phyloP scores from a whole-genome alignment of 2,888 invertebrate genomes.

The Cephus nigrinus region DNA sequence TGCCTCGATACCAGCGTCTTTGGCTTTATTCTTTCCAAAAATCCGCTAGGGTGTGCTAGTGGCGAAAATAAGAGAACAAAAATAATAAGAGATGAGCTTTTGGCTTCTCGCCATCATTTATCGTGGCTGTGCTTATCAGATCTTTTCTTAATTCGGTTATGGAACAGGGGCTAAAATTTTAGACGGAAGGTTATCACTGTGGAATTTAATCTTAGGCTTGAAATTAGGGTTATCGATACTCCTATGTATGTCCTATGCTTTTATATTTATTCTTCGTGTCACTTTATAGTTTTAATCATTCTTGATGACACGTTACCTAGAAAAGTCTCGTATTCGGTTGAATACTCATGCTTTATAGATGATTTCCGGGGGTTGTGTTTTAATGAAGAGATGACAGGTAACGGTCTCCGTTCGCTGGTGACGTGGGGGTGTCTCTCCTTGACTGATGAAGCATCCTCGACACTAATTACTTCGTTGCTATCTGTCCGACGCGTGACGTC shows the following conservation, averaged over 20 bases:
- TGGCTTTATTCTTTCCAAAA: slow-evolving; percentile 36
- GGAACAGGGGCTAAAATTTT: neutral
- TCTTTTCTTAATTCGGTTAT: neutral
- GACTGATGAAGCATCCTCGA: slow-evolving; percentile 57
- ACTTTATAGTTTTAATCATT: neutral
- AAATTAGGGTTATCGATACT: neutral
- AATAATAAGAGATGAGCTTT: slow-evolving; percentile 9
- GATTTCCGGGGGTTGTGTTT: slow-evolving; percentile 22
- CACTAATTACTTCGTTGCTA: slow-evolving; percentile 44
- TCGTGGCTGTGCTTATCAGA: slow-evolving; percentile 30
- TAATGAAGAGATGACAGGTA: slow-evolving; percentile 59
- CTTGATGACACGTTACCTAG: neutral
- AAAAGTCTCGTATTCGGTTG: neutral
- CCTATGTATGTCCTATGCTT: neutral
- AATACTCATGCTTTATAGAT: neutral
- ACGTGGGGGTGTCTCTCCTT: slow-evolving; percentile 45
- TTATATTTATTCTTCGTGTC: neutral
- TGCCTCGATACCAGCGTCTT: slow-evolving; percentile 32
- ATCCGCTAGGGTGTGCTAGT: neutral
- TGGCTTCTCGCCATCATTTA: slow-evolving; percentile 42
- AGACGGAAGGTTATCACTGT: neutral
- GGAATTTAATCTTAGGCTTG: neutral
- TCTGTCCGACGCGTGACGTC: slow-evolving; percentile 53
- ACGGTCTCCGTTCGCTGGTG: slow-evolving; percentile 39
- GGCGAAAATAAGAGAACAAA: neutral